Base-by-base conservation (phyloP, 1,140 invertebrate genomes). In the Phymorhynchus buccinoides region DNA sequence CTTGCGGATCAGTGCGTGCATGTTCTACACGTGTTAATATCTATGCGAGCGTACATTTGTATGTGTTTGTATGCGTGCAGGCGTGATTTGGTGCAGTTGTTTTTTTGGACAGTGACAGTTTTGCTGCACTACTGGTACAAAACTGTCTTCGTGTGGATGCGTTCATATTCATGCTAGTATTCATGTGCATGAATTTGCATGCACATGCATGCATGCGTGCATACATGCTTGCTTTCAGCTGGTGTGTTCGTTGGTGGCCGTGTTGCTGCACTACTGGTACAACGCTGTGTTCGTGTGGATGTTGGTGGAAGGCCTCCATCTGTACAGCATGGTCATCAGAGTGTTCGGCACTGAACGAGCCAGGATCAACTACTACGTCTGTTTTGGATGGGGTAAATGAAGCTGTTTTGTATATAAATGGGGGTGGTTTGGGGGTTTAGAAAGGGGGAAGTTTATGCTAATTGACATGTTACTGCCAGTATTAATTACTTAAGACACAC, bases 271-370 rank as follows among this genome's bases (percentile, higher is more conserved):
- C 79, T 91, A 90, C 79, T 89, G 87, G 39, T 90, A 89, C 84
- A 86, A 86, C 16, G 87, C 90, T 27, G 84, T 89, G 37, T 90
- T 92, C 85, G 80, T 88, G 3, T 92, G 90, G 90, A 92, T 92
- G 91, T 80, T 92, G 77, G 89, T 91, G 41, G 91, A 92, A 66
- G 91, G 90, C 32, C 44, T 92, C 1, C 89, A 90, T 52, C 88
- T 92, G 16, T 92, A 91, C 86, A 89, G 86, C 73, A 86, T 89
- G 84, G 89, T 92, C 1, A 90, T 92, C 14, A 85, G 87, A 71
- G 91, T 92, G 3, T 92, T 92, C 80, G 88, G 88, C 39, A 90
- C 88, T 0, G 89, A 89, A 44, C 87, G 83, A 7, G 82, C 84
- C 12, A 56, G 90, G 35, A 86, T 86, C 14, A 84, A 48, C 12